Evolutionary conservation across 2,888 invertebrate genomes (phyloP).

Genomic region (Cecidostiba fungosa): DNA sequence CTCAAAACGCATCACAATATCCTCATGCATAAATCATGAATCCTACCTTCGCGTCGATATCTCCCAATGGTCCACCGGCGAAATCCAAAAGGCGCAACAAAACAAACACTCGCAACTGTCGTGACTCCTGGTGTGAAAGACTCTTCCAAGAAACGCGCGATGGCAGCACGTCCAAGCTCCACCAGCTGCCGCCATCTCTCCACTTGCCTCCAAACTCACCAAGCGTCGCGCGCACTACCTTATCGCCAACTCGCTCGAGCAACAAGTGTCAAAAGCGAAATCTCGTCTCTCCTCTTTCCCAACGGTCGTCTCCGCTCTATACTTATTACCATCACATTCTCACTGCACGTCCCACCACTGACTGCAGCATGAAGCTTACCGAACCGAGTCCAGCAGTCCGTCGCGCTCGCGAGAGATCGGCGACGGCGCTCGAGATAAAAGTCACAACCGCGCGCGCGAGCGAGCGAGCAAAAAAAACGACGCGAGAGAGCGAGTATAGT

Average conservation of each 20-base stretch:
- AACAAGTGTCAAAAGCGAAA: slow-evolving; percentile 62
- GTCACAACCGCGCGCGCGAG: neutral
- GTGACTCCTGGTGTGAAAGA: neutral
- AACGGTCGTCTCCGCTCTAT: neutral
- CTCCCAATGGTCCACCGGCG: neutral
- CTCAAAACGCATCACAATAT: no score
- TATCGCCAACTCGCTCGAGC: slow-evolving; percentile 55
- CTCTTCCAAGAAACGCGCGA: neutral
- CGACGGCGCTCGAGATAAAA: slow-evolving; percentile 12
- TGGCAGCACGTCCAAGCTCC: slow-evolving; percentile 37
- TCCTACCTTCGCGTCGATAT: neutral
- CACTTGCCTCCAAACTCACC: neutral
- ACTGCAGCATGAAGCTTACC: neutral
- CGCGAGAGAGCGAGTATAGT: slow-evolving; percentile 41
- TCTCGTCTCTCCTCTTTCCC: neutral
- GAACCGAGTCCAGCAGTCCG: neutral
- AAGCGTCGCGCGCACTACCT: neutral
- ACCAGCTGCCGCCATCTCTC: slow-evolving; percentile 40
- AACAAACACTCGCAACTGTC: neutral
- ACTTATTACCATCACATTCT: no score
- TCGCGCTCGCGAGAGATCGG: neutral
- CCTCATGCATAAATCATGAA: neutral
- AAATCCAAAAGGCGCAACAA: neutral
- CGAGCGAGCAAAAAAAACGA: slow-evolving; percentile 11
- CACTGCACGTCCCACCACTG: neutral